These are phyloP conservation scores for Mythimna lalbum DNA, from an alignment of 2,888 invertebrate species.

Conservation along the genomic window DNA sequence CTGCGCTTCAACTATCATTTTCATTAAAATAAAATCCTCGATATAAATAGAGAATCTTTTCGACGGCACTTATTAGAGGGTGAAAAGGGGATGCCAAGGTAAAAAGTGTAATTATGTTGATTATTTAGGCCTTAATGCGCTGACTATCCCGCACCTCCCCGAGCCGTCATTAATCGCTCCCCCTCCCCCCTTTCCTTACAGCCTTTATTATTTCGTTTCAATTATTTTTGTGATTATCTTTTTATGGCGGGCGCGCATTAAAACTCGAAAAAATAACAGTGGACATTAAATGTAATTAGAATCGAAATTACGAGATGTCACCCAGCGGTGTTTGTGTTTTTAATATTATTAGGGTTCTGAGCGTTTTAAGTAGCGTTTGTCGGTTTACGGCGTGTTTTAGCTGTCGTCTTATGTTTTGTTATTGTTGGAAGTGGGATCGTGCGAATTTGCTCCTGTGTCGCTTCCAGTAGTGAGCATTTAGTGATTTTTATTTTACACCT, in stretches of 20 bases:
- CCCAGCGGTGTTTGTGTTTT: conserved; percentile 75
- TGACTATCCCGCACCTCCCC: conserved; percentile 85
- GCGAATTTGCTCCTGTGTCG: conserved; percentile 26
- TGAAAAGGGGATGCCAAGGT: conserved; percentile 85
- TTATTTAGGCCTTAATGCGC: conserved; percentile 90
- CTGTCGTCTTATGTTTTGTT: conserved; percentile 54
- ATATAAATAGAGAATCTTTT: conserved; percentile 83
- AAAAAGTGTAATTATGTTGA: conserved; percentile 91
- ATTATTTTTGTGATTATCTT: conserved; percentile 91
- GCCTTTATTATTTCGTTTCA: conserved; percentile 90
- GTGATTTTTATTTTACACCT: conserved; percentile 22
- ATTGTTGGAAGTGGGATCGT: conserved; percentile 42
- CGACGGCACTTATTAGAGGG: conserved; percentile 81
- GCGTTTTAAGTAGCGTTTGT: conserved; percentile 67
- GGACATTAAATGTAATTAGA: conserved; percentile 89
- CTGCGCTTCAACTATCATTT: conserved; percentile 72
- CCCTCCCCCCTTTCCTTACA: conserved; percentile 73
- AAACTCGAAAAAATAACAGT: conserved; percentile 89
- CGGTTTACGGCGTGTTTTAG: conserved; percentile 62
- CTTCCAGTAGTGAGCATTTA: conserved; percentile 16
- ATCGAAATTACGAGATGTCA: conserved; percentile 88
- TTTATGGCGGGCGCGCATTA: conserved; percentile 89
- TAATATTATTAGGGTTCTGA: conserved; percentile 72
- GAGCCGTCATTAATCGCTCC: conserved; percentile 86
- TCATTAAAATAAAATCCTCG: conserved; percentile 68